Percentiles rank a stretch among this genome's conserved stretches.
Conservation (phyloP, 2,797 vertebrate species). For the Gallinago solitaria region DNA sequence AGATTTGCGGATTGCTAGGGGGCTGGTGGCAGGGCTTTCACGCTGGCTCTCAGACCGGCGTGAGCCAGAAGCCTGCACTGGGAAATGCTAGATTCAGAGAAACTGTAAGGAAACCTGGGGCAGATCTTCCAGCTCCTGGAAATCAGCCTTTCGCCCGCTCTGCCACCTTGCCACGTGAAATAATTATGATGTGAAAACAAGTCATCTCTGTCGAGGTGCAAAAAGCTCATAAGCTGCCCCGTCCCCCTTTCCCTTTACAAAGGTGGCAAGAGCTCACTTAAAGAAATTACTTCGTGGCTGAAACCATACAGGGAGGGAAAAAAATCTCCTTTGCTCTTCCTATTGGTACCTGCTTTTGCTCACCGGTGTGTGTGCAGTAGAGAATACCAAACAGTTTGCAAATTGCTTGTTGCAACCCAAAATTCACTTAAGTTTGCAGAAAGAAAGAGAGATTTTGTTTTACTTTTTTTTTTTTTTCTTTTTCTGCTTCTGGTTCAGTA, state of each 20-base stretch:
- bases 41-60: neutral
- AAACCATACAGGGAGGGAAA: neutral
- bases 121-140: neutral
- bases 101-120: neutral
- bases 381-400: neutral
- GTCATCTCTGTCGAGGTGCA: neutral
- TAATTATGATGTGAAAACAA: neutral
- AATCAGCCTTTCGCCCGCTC: neutral
- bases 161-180: neutral
- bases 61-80: neutral
- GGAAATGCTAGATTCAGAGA: neutral
- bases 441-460: neutral
- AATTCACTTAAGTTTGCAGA: neutral
- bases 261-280: neutral
- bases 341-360: neutral
- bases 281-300: neutral
- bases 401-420: neutral
- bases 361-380: neutral
- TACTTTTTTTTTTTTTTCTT: neutral
- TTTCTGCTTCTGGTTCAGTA: neutral
- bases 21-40: neutral
- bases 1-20: neutral
- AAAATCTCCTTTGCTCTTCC: neutral
- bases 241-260: neutral
- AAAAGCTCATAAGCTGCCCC: neutral